A percentile compares a stretch with the other conserved stretches of the same genome.
phyloP scores from a whole-genome alignment of 2,888 invertebrate genomes.

The Lepeophtheirus nordmannii region DNA sequence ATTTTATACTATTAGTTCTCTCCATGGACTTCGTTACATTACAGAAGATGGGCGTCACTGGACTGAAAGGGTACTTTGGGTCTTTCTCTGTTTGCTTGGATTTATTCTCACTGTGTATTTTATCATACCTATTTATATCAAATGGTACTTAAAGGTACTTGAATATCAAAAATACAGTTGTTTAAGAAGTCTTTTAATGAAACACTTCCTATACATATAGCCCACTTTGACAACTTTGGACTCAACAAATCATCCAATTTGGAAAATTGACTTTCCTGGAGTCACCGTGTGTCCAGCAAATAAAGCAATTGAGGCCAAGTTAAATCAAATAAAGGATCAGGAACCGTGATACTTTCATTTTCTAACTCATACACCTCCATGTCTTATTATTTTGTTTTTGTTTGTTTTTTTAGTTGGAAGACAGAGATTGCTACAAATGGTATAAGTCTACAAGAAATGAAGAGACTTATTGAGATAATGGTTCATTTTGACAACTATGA shows the following conservation, averaged over 20 bases:
- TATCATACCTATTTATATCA: constrained; percentile 21
- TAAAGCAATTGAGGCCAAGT: constrained; percentile 9
- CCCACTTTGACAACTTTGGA: constrained; percentile 15
- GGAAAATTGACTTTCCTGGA: constrained; percentile 23
- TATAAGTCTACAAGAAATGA: not conserved
- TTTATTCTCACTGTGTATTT: constrained; percentile 20
- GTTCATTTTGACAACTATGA: constrained; percentile 13
- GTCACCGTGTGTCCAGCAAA: constrained; percentile 18
- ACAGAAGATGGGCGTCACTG: constrained; percentile 22
- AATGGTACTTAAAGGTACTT: constrained; percentile 15
- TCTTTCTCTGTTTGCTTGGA: constrained; percentile 12
- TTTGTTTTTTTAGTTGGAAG: not conserved
- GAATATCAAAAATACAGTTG: not conserved
- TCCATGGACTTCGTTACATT: constrained; percentile 17
- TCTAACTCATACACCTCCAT: not conserved
- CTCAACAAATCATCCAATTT: constrained; percentile 19
- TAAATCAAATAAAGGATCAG: not conserved
- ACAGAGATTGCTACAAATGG: not conserved
- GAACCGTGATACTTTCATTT: not conserved
- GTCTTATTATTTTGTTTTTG: not conserved
- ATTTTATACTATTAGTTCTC: not conserved
- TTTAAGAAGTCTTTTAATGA: not conserved
- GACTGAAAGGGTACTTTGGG: constrained; percentile 22
- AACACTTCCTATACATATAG: not conserved
- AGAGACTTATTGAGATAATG: constrained; percentile 14